Evolutionary conservation across 2,888 invertebrate genomes (phyloP), one percentile per base, ranked within the genome.

Genomic region (Meteorus cinctellus): DNA sequence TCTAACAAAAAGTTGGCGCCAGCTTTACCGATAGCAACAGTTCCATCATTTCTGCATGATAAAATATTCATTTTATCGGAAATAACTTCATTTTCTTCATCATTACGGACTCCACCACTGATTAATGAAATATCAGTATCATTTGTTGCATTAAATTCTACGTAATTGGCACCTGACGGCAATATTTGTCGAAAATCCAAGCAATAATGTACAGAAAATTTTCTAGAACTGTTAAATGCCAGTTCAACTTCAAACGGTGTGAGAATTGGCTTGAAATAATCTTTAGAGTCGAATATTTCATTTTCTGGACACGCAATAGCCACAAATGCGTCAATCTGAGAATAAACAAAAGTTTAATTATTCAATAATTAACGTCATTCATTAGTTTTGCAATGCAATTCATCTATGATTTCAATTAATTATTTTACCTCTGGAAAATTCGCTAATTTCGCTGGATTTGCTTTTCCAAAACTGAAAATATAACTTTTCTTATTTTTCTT

Each of bases 191-290:
- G 92, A 84, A 95, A 97, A 86, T 97, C 95, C 63, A 94, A 93
- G 41, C 94, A 91, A 87, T 95, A 95, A 63, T 90, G 89, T 4
- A 91, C 91, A 1, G 92, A 91, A 51, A 92, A 92, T 16, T 89
- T 86, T 84, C 92, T 90, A 1, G 90, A 89, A 3, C 90, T 90
- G 88, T 96, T 96, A 24, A 96, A 89, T 4, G 96, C 95, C 74
- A 95, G 91, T 91, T 99, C 98, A 29, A 98, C 92, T 90, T 99
- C 99, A 89, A 94, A 97, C 0, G 98, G 96, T 29, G 97, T 96
- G 0, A 97, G 94, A 69, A 99, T 93, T 0, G 98, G 98, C 86
- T 95, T 95, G 85, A 95, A 96, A 89, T 96, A 98, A 74, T 98
- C 97, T 82, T 94, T 93, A 68, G 94, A 94, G 86, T 95, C 95